Conservation (phyloP, 2,113 vertebrate species). For the Reinhardtius hippoglossoides region DNA sequence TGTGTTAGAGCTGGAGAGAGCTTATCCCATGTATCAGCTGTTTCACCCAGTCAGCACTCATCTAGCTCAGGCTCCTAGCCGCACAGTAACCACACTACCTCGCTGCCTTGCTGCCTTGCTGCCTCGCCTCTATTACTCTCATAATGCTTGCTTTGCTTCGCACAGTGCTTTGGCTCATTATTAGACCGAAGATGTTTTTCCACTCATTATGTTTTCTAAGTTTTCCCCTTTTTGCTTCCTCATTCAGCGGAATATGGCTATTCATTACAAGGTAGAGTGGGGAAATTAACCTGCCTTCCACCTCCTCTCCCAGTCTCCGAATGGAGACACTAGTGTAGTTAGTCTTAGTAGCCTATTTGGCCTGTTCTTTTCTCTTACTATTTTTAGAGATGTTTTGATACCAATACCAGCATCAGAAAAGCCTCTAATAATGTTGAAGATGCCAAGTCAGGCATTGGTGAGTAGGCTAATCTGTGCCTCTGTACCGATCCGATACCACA, state of each 20-base stretch:
- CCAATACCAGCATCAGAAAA: not conserved
- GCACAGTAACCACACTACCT: constrained; percentile 31
- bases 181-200: constrained; percentile 14
- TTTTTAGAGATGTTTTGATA: not conserved
- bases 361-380: not conserved
- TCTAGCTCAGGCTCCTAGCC: constrained; percentile 26
- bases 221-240: constrained; percentile 41
- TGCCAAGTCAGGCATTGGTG: not conserved
- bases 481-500: not conserved
- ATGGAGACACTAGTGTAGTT: not conserved
- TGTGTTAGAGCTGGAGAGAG: constrained; percentile 30
- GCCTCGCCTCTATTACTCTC: constrained; percentile 24
- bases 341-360: not conserved
- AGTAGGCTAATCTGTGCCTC: not conserved
- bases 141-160: constrained; percentile 54
- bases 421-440: not conserved
- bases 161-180: constrained; percentile 43
- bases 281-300: not conserved
- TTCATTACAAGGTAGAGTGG: constrained; percentile 66
- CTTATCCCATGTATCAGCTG: constrained; percentile 34
- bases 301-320: not conserved
- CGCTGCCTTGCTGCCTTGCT: not conserved
- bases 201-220: constrained; percentile 32
- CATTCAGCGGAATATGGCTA: constrained; percentile 63
- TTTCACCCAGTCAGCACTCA: constrained; percentile 33